phyloP scores from a whole-genome alignment of 2,888 invertebrate species.

The Thereva unica region DNA sequence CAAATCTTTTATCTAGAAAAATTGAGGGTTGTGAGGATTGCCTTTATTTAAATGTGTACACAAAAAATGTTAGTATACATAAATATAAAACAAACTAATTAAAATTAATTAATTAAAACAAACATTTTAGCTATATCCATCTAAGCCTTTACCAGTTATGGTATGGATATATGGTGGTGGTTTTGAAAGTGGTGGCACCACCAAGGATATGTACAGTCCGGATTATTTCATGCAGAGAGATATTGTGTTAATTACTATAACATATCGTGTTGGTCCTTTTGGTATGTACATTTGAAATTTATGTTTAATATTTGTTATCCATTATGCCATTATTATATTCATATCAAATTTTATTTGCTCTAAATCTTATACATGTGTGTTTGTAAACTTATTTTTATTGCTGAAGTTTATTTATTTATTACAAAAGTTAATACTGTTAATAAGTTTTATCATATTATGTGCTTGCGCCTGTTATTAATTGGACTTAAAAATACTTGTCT shows the following conservation, averaged over 20 bases:
- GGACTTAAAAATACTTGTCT: no score
- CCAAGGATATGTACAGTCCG: conserved; percentile 57
- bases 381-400: no score
- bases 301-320: not conserved
- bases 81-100: not conserved
- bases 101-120: not conserved
- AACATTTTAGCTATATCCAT: conserved; percentile 45
- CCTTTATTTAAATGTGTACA: conserved; percentile 60
- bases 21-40: conserved; percentile 62
- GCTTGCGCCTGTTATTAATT: no score
- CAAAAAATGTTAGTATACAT: conserved; percentile 50
- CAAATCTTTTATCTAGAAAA: conserved; percentile 51
- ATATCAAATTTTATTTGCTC: not conserved
- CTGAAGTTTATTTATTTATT: no score
- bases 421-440: no score
- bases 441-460: no score
- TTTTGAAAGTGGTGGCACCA: conserved; percentile 58
- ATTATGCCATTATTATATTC: not conserved
- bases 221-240: conserved; percentile 60
- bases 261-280: conserved; percentile 60
- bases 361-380: no score
- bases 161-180: conserved; percentile 62
- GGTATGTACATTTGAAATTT: conserved; percentile 45
- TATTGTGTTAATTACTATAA: conserved; percentile 58
- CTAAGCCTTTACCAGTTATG: conserved; percentile 54